Evolutionary conservation across 2,888 invertebrate genomes (phyloP), one percentile per base, ranked within the genome.

Genomic region (Mylabris sibirica): DNA sequence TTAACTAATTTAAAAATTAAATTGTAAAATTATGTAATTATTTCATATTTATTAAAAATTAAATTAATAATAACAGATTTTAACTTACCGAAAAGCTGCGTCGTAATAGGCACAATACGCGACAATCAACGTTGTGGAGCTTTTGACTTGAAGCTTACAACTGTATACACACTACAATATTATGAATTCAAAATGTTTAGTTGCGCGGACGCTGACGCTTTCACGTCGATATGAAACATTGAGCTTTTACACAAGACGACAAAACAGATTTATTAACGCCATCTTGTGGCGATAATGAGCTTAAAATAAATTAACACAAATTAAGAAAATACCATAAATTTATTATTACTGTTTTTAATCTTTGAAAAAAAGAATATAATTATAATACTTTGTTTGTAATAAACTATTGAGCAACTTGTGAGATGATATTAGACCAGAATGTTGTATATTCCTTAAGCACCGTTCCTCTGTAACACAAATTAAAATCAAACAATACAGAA

Each of bases 371-470:
- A n/a, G n/a, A n/a, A n/a, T n/a, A n/a, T n/a, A n/a, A n/a, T n/a
- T 6, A 53, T 3, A 24, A 14, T 24, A 57, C 20, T 14, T 57
- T 12, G 12, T 24, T 12, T 57, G 1, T 14, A 24, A 57, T 30
- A 6, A 57, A 57, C 14, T 71, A 71, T 30, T 71, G 68, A 20
- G 73, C 77, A 11, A 78, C 77, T 61, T 89, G 88, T 4, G 89
- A 90, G 59, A 91, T 85, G 44, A 92, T 83, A 74, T 91, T 89
- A 26, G 91, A 88, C 93, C 93, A 94, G 83, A 92, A 94, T 6
- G 90, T 91, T 63, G 89, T 88, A 81, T 93, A 94, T 76, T 91
- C 90, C 84, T 93, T 90, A 77, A 93, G 83, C 22, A 93, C 89
- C 3, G 92, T 92, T 60, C 93, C 93, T 59, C 93, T 93, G 88